Evolutionary conservation across 2,888 invertebrate genomes (phyloP).

Genomic region (Troides aeacus): DNA sequence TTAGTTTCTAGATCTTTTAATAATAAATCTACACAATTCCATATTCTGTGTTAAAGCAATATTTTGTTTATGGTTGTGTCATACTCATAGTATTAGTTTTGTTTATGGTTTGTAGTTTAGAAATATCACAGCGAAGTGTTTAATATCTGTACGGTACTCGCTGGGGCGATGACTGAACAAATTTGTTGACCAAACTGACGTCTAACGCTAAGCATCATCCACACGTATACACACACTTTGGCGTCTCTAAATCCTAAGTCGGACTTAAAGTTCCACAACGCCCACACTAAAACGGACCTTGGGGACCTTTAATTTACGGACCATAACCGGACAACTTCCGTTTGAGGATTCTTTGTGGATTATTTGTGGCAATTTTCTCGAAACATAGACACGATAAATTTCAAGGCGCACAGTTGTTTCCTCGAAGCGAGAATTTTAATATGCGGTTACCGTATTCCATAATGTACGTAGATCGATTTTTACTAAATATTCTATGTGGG

Average conservation of each 20-base stretch:
- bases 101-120: too few relatives aligned
- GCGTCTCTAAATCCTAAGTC: slow-evolving; percentile 31
- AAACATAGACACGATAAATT: slow-evolving; percentile 40
- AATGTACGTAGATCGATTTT: slow-evolving; percentile 38
- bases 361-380: slow-evolving; percentile 34
- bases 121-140: background rate
- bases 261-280: slow-evolving; percentile 24
- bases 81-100: too few relatives aligned
- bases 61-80: too few relatives aligned
- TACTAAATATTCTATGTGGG: background rate
- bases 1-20: too few relatives aligned
- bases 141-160: slow-evolving; percentile 24
- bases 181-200: slow-evolving; percentile 42
- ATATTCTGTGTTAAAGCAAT: too few relatives aligned
- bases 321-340: slow-evolving; percentile 9
- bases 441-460: slow-evolving; percentile 40
- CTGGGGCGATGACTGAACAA: slow-evolving; percentile 35
- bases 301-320: slow-evolving; percentile 11
- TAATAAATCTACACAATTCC: too few relatives aligned
- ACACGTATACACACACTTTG: slow-evolving; percentile 33
- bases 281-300: slow-evolving; percentile 29
- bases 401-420: slow-evolving; percentile 38
- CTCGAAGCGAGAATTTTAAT: slow-evolving; percentile 31
- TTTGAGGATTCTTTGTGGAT: slow-evolving; percentile 27
- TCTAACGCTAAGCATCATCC: slow-evolving; percentile 38